Conservation (phyloP, 2,888 invertebrate genomes). For the Aricia artaxerxes region DNA sequence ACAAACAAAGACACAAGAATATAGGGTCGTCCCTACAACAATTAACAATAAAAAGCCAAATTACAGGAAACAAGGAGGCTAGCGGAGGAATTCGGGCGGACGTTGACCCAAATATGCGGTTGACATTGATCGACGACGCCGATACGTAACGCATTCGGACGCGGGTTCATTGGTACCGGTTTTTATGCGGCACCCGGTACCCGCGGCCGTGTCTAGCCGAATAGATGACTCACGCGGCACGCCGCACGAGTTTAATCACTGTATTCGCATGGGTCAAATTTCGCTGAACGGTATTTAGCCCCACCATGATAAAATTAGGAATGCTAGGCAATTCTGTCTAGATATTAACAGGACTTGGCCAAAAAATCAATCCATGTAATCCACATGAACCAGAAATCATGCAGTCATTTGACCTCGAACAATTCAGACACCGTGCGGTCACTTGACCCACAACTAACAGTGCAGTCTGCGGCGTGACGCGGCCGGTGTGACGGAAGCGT, state of each 20-base stretch:
- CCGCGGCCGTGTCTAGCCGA: slow-evolving; percentile 51
- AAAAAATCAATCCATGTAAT: neutral
- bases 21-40: slow-evolving; percentile 11
- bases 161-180: slow-evolving; percentile 69
- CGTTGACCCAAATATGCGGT: slow-evolving; percentile 78
- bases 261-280: neutral
- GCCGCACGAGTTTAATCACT: slow-evolving; percentile 29
- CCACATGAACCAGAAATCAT: neutral
- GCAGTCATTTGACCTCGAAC: neutral
- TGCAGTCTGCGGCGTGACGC: slow-evolving; percentile 56
- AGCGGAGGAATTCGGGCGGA: slow-evolving; percentile 73
- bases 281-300: neutral
- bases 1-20: neutral
- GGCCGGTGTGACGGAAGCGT: slow-evolving; percentile 63
- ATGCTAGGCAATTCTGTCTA: neutral
- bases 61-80: slow-evolving; percentile 63
- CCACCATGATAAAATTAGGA: neutral
- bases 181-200: slow-evolving; percentile 51
- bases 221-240: slow-evolving; percentile 46
- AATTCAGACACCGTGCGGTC: slow-evolving; percentile 47
- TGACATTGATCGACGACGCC: slow-evolving; percentile 79
- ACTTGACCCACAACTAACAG: slow-evolving; percentile 56
- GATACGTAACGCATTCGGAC: slow-evolving; percentile 67
- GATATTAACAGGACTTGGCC: neutral
- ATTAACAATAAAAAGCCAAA: slow-evolving; percentile 48